A percentile compares a stretch with the other conserved stretches of the same genome.
These are phyloP conservation scores for Rhopilema esculentum DNA, from an alignment of 30 jellyfish, hydroid and myxozoan genomes.

Conservation along the genomic window DNA sequence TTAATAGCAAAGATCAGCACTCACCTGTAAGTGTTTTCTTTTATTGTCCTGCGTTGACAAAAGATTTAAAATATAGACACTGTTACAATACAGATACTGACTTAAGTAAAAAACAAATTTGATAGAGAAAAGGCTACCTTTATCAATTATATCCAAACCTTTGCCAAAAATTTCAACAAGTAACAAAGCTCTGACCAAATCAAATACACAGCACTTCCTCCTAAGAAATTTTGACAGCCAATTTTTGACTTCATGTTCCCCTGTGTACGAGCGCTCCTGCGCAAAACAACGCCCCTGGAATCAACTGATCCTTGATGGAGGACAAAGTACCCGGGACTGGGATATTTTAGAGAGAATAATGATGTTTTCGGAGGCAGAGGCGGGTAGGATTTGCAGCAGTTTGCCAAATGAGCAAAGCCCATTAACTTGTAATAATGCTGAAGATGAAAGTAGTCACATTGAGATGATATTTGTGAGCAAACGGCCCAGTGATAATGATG, in stretches of 20 bases:
- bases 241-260: neutral
- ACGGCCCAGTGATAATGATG: neutral
- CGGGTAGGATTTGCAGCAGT: neutral
- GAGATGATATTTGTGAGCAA: conserved; percentile 38
- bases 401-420: conserved; percentile 45
- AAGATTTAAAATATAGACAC: too few species aligned
- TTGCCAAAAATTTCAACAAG: too few species aligned
- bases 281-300: neutral
- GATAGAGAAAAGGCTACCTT: too few species aligned
- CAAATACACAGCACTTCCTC: neutral
- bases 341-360: neutral
- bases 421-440: neutral
- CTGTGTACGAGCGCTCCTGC: neutral
- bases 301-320: neutral
- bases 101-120: too few species aligned
- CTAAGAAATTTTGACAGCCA: neutral
- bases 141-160: too few species aligned
- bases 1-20: too few species aligned
- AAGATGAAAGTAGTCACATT: conserved; percentile 35
- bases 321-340: neutral
- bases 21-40: too few species aligned
- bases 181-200: too few species aligned
- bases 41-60: too few species aligned
- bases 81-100: too few species aligned
- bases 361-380: conserved; percentile 8